A percentile compares a stretch with the other conserved stretches of the same genome.
Evolutionary conservation across 2,797 vertebrate species (phyloP).

Genomic region (Gallinago solitaria): DNA sequence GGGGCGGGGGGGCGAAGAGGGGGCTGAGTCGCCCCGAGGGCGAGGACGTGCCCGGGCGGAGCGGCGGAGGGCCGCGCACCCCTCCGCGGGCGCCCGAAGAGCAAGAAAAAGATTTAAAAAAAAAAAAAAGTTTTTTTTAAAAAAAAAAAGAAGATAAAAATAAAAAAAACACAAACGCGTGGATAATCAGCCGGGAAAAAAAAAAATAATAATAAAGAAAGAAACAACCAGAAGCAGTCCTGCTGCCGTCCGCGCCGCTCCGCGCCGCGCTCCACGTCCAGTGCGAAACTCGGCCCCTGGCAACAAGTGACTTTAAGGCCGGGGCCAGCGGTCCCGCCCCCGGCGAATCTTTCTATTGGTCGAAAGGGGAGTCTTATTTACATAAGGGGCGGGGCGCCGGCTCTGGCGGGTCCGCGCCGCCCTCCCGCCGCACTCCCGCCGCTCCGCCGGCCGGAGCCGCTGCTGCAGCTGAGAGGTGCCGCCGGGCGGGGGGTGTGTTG

Average conservation of each 20-base stretch:
- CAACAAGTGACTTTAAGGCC: conserved; percentile 71
- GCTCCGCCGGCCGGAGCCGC: neutral
- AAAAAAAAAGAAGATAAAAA: no score
- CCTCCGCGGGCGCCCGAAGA: neutral
- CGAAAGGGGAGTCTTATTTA: rapidly evolving
- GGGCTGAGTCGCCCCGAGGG: neutral
- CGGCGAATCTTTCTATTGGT: conserved; percentile 30
- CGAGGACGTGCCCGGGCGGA: neutral
- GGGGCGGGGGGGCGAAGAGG: neutral
- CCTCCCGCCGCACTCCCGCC: neutral
- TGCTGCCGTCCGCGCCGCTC: neutral
- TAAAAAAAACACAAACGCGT: rapidly evolving
- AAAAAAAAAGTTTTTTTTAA: no score
- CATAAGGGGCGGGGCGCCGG: neutral
- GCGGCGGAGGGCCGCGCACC: neutral
- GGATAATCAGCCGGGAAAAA: neutral
- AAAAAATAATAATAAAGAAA: no score
- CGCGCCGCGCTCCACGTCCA: neutral
- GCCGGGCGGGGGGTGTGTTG: neutral
- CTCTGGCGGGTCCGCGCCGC: neutral
- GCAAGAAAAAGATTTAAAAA: neutral
- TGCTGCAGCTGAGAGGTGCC: neutral
- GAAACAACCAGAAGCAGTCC: neutral
- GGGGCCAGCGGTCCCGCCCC: conserved; percentile 1
- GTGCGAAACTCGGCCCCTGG: neutral